Conservation (phyloP, 2,797 vertebrate genomes). For the Sebastes melanostomus region DNA sequence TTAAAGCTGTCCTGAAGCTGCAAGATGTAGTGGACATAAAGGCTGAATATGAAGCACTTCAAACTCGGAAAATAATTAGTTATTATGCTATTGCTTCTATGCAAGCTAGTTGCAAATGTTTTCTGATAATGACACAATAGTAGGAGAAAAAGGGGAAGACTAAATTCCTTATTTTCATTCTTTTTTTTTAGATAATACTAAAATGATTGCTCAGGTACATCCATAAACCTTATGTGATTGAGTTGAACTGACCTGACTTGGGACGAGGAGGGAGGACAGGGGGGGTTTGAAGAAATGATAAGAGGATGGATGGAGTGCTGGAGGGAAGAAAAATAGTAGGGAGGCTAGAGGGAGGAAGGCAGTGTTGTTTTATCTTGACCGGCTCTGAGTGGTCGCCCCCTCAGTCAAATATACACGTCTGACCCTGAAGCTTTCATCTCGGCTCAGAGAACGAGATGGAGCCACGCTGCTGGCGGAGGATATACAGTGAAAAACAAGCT, state of each 20-base stretch:
- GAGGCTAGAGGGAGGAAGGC: conserved; percentile 20
- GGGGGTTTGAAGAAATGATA: conserved; percentile 22
- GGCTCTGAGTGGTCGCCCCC: conserved; percentile 64
- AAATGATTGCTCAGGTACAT: neutral
- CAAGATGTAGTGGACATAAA: neutral
- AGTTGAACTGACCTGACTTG: conserved; percentile 11
- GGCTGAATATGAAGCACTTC: neutral
- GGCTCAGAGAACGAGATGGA: conserved; percentile 27
- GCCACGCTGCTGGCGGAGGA: conserved; percentile 37
- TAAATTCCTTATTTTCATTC: neutral
- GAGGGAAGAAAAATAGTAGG: neutral
- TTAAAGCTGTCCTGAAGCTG: neutral
- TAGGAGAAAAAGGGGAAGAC: neutral
- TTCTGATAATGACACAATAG: neutral
- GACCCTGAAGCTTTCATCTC: conserved; percentile 65
- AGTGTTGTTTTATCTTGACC: conserved; percentile 69
- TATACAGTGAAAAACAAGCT: conserved; percentile 59
- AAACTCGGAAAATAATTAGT: neutral
- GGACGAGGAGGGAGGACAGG: neutral
- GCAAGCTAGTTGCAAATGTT: neutral
- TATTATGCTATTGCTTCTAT: neutral
- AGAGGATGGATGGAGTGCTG: conserved; percentile 11
- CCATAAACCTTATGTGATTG: neutral
- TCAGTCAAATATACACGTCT: conserved; percentile 65
- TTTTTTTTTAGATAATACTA: neutral